Percentiles rank a stretch among this genome's conserved stretches.
Conservation (phyloP, 2,797 vertebrate species). For the Phataginus tricuspis region DNA sequence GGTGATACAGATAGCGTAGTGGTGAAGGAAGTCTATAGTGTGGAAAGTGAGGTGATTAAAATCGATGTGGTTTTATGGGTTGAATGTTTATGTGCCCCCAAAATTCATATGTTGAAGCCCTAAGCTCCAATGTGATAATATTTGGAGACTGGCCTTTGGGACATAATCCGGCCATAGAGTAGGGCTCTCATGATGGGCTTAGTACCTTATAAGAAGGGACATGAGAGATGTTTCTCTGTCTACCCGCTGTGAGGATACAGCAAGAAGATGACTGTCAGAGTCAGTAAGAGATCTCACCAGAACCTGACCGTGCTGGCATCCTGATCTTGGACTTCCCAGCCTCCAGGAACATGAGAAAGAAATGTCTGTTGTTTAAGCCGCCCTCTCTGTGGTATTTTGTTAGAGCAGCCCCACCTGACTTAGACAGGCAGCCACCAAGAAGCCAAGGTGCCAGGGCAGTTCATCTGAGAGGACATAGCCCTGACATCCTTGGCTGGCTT, state of each 20-base stretch:
- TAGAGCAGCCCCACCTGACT: not conserved
- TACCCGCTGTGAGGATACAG: not conserved
- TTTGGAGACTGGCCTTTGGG: not conserved
- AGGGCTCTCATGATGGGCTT: not conserved
- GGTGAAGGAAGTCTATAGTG: not conserved
- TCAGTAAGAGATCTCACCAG: accelerated
- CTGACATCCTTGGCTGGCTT: not conserved
- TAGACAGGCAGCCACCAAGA: not conserved
- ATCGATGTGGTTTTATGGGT: not conserved
- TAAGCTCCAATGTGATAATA: not conserved
- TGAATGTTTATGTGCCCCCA: not conserved
- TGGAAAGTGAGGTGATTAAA: not conserved
- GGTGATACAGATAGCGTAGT: not conserved
- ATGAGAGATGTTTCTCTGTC: not conserved
- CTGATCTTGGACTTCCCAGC: not conserved
- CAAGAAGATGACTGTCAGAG: not conserved
- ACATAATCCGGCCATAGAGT: not conserved
- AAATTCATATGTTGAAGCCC: not conserved
- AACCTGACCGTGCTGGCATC: not conserved
- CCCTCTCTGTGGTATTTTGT: not conserved
- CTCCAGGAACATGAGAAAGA: not conserved
- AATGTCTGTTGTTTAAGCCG: not conserved
- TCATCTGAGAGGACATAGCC: not conserved
- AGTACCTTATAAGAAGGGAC: not conserved
- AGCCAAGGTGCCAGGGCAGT: not conserved